Evolutionary conservation across 1,140 invertebrate genomes (phyloP).

Genomic region (Fopius arisanus): DNA sequence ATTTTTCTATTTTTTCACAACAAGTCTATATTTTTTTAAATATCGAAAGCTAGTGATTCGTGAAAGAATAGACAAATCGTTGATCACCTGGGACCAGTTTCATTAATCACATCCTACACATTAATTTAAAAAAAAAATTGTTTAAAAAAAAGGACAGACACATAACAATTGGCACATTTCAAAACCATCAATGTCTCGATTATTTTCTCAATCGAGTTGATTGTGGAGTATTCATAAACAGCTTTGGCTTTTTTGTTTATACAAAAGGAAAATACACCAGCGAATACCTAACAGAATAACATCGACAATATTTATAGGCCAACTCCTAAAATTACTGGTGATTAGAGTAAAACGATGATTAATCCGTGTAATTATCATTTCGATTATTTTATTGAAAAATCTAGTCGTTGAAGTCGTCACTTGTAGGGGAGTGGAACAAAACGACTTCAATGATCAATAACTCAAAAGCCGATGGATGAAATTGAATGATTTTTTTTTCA

Average conservation of each 20-base stretch:
- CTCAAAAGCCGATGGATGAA: no score
- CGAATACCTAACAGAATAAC: constrained; percentile 12
- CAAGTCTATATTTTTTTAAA: no score
- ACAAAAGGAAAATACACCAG: constrained; percentile 22
- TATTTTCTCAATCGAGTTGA: constrained; percentile 4
- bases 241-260: neutral
- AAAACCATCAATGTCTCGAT: constrained; percentile 32
- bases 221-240: neutral
- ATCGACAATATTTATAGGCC: neutral
- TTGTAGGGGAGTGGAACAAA: no score
- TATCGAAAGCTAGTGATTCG: no score
- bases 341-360: neutral
- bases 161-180: constrained; percentile 48
- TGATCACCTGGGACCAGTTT: constrained; percentile 57
- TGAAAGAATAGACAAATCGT: constrained; percentile 1
- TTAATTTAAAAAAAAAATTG: constrained; percentile 32
- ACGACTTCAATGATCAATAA: no score
- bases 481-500: no score
- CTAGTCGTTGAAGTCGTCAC: no score
- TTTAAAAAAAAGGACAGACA: constrained; percentile 57
- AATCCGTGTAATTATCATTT: no score
- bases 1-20: no score
- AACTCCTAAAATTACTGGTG: constrained; percentile 10
- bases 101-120: constrained; percentile 18
- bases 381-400: no score